Conservation (phyloP, 53 echinoderm and acorn worm genomes). For the Mesocentrotus franciscanus region DNA sequence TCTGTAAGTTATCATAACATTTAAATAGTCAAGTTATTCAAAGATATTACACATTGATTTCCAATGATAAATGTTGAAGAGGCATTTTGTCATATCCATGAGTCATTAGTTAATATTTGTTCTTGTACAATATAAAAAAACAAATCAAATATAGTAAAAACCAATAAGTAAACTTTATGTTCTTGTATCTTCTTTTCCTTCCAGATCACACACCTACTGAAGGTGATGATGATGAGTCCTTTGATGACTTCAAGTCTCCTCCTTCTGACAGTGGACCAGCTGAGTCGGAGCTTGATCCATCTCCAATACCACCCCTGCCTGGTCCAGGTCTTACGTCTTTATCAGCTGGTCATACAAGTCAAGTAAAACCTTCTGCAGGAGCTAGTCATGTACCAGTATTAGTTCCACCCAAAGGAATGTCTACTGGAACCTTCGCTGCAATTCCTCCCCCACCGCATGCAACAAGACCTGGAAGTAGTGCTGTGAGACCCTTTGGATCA, state of each 20-base stretch:
- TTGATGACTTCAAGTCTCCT: slow-evolving; percentile 80
- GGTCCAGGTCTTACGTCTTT: slow-evolving; percentile 5
- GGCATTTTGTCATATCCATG: background rate
- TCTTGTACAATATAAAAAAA: too few relatives aligned
- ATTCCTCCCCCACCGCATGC: slow-evolving; percentile 40
- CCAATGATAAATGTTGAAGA: too few relatives aligned
- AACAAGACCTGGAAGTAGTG: background rate
- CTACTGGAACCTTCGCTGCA: slow-evolving; percentile 19
- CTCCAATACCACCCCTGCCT: slow-evolving; percentile 29
- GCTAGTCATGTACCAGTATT: slow-evolving; percentile 42
- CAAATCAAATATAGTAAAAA: too few relatives aligned
- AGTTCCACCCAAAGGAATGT: slow-evolving; percentile 50
- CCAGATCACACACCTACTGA: slow-evolving; percentile 81
- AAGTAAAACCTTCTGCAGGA: background rate
- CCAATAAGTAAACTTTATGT: background rate
- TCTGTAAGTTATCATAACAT: too few relatives aligned
- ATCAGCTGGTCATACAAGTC: background rate
- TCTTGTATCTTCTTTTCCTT: background rate
- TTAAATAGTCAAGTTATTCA: too few relatives aligned
- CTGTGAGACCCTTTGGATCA: slow-evolving; percentile 41
- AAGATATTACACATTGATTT: too few relatives aligned
- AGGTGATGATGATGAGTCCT: slow-evolving; percentile 78
- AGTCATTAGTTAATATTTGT: background rate
- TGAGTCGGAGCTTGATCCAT: background rate
- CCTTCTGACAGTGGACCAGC: slow-evolving; percentile 42